phyloP scores from a whole-genome alignment of 1,140 invertebrate species.

The Drosophila murphyi region DNA sequence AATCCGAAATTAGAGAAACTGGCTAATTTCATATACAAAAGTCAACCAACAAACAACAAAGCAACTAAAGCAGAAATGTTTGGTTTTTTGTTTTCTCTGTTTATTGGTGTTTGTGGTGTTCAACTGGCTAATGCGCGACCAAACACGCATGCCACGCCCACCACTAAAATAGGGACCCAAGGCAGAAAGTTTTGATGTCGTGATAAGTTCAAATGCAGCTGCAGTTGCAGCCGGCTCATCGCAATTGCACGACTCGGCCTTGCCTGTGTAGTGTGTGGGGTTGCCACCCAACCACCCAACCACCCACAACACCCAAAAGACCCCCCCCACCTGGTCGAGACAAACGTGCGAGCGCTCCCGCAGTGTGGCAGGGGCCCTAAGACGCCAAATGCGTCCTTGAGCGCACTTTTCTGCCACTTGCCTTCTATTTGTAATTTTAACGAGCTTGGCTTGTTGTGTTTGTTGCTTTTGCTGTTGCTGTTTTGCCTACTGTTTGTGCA shows the following conservation, averaged over 20 bases:
- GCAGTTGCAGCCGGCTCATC: constrained; percentile 11
- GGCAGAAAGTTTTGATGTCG: constrained; percentile 55
- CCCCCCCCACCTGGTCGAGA: neutral
- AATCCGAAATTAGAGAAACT: constrained; percentile 34
- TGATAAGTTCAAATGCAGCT: constrained; percentile 68
- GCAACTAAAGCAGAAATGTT: constrained; percentile 33
- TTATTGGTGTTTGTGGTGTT: neutral
- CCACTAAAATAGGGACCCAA: neutral
- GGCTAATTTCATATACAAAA: constrained; percentile 56
- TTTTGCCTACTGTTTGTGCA: constrained; percentile 67
- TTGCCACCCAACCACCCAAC: constrained; percentile 1
- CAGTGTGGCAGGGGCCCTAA: constrained; percentile 10
- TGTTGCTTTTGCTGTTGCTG: constrained; percentile 44
- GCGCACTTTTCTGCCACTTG: constrained; percentile 81
- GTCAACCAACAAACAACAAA: constrained; percentile 30
- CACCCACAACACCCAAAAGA: neutral
- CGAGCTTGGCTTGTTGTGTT: constrained; percentile 61
- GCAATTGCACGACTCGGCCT: constrained; percentile 53
- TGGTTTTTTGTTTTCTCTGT: constrained; percentile 23
- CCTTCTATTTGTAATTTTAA: constrained; percentile 83
- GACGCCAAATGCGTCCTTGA: constrained; percentile 75
- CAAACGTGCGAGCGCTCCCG: neutral
- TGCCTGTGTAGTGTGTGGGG: neutral
- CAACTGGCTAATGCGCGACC: constrained; percentile 47
- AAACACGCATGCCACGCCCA: constrained; percentile 45